These are phyloP conservation scores for Eulemur albifrons DNA, from an alignment of 2,797 vertebrate genomes.

Conservation along the genomic window DNA sequence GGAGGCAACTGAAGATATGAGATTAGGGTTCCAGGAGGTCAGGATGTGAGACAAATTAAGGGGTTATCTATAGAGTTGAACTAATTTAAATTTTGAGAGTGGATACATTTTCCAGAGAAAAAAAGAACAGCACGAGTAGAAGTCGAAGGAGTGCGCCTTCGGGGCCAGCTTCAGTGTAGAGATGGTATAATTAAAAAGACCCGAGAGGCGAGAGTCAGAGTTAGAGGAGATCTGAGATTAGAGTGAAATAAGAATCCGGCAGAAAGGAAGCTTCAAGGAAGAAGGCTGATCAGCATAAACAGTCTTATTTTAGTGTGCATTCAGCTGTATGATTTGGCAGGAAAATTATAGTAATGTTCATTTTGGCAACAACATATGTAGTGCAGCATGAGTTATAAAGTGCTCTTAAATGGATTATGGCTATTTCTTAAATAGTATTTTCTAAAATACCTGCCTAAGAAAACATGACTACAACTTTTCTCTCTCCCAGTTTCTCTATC, in stretches of 20 bases:
- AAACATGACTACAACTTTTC: conserved; percentile 38
- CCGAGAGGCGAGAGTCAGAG: neutral
- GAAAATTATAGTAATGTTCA: neutral
- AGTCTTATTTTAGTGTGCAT: neutral
- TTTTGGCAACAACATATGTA: neutral
- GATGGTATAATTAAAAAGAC: neutral
- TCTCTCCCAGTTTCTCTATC: conserved; percentile 16
- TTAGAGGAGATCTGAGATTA: neutral
- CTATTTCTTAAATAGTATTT: conserved; percentile 42
- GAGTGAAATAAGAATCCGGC: neutral
- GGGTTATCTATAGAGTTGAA: neutral
- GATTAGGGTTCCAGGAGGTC: neutral
- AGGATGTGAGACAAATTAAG: neutral
- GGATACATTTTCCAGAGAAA: neutral
- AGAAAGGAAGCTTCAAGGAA: neutral
- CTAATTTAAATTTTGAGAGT: neutral
- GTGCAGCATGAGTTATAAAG: conserved; percentile 1
- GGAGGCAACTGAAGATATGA: neutral
- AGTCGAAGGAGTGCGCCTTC: neutral
- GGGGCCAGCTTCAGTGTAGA: neutral
- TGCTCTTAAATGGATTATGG: conserved; percentile 49
- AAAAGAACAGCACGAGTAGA: neutral
- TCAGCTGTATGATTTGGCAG: conserved; percentile 28
- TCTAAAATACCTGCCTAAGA: conserved; percentile 19
- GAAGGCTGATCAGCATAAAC: neutral